Conservation (phyloP, 2,888 invertebrate species). For the Orthosia gothica region DNA sequence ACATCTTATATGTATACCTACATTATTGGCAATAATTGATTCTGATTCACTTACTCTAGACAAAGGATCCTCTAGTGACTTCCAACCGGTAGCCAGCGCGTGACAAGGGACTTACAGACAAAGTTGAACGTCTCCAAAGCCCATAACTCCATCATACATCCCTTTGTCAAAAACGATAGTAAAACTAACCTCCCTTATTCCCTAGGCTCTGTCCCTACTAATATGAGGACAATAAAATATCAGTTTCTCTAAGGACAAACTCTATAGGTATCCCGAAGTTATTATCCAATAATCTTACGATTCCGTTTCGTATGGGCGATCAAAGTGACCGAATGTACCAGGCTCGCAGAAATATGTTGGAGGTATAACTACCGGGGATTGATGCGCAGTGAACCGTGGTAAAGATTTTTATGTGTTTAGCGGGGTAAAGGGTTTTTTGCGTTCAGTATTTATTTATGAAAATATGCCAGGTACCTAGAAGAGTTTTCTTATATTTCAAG, state of each 20-base stretch:
- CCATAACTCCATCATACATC: conserved; percentile 10
- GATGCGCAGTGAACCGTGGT: conserved; percentile 21
- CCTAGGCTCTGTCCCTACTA: conserved; percentile 24
- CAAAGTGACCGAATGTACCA: conserved; percentile 51
- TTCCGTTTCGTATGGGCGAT: conserved; percentile 45
- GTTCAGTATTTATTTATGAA: background rate
- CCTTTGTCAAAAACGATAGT: conserved; percentile 16
- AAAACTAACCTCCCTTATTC: conserved; percentile 45
- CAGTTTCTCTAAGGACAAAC: conserved; percentile 41
- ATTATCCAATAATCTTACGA: conserved; percentile 55
- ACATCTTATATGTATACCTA: too few species aligned
- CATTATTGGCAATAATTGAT: too few species aligned
- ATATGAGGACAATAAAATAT: conserved; percentile 53
- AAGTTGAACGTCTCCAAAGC: background rate
- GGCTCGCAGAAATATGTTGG: conserved; percentile 36
- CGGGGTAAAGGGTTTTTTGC: background rate
- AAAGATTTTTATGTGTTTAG: conserved; percentile 17
- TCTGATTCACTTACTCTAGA: too few species aligned
- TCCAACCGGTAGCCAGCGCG: background rate
- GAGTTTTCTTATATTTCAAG: background rate
- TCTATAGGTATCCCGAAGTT: conserved; percentile 41
- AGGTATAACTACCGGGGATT: conserved; percentile 15
- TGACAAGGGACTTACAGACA: conserved; percentile 2
- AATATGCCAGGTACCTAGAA: background rate
- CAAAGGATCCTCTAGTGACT: background rate